Evolutionary conservation across 2,888 invertebrate species (phyloP).

Genomic region (Cheilosia vernalis): DNA sequence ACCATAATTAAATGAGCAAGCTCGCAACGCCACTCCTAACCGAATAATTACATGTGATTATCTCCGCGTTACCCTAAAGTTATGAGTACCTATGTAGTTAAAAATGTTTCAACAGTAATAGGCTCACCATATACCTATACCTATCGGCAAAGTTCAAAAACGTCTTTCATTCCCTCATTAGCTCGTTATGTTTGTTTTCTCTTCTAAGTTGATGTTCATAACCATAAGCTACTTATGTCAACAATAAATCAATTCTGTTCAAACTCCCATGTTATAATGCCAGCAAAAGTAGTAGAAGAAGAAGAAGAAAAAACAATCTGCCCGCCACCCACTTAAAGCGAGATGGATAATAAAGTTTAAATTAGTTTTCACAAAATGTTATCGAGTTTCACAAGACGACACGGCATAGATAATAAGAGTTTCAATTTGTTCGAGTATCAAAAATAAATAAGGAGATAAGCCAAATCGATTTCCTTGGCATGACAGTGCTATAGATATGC

Average conservation of each 20-base stretch:
- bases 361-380: conserved; percentile 22
- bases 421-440: conserved; percentile 13
- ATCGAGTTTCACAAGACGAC: conserved; percentile 24
- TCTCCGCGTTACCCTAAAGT: not conserved
- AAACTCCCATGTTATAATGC: conserved; percentile 13
- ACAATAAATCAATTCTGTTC: conserved; percentile 53
- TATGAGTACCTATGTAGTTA: not conserved
- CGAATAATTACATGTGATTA: conserved; percentile 49
- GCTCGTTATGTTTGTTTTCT: conserved; percentile 20
- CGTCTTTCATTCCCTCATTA: conserved; percentile 2
- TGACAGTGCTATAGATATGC: conserved; percentile 10
- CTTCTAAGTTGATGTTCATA: conserved; percentile 13
- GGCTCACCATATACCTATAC: not conserved
- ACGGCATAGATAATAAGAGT: not conserved
- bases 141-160: conserved; percentile 8
- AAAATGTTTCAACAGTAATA: not conserved
- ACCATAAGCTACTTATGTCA: conserved; percentile 59
- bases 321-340: conserved; percentile 7
- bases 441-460: conserved; percentile 8
- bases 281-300: not conserved
- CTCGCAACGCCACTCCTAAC: conserved; percentile 21
- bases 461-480: conserved; percentile 47
- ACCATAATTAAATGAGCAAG: not conserved
- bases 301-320: conserved; percentile 4
- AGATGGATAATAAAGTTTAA: conserved; percentile 20